Evolutionary conservation across 2,888 invertebrate species (phyloP).

Genomic region (Epistrophe eligans): DNA sequence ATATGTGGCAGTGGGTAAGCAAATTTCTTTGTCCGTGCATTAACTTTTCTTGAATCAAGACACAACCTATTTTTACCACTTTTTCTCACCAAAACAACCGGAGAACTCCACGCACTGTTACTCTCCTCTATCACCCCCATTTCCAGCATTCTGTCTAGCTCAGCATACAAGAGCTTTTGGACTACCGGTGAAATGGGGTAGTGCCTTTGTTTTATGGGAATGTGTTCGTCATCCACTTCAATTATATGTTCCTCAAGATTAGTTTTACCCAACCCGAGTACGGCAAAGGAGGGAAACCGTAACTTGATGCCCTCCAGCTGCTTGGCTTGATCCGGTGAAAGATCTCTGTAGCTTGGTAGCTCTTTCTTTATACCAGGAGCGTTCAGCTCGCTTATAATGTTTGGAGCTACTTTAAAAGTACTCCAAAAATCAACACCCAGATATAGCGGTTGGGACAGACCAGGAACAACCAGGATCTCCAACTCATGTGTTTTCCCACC

Average conservation of each 20-base stretch:
- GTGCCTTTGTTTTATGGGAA: slow-evolving; percentile 8
- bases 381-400: not conserved
- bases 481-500: not conserved
- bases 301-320: not conserved
- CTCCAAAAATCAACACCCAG: slow-evolving; percentile 9
- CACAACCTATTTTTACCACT: not conserved
- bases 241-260: slow-evolving; percentile 12
- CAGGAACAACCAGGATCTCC: not conserved
- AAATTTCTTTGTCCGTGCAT: slow-evolving; percentile 1
- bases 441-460: not conserved
- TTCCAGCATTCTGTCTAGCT: slow-evolving; percentile 27
- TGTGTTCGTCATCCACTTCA: slow-evolving; percentile 17
- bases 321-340: not conserved
- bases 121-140: slow-evolving; percentile 2
- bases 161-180: slow-evolving; percentile 28
- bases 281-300: not conserved
- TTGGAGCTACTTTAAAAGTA: not conserved
- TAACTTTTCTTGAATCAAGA: not conserved
- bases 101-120: slow-evolving; percentile 23
- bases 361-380: not conserved
- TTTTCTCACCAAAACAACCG: not conserved
- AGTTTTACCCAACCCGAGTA: slow-evolving; percentile 3
- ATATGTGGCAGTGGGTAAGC: not conserved
- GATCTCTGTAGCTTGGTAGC: not conserved
- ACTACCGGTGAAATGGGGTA: slow-evolving; percentile 35